A percentile compares a stretch with the other conserved stretches of the same genome.
Evolutionary conservation across 2,113 vertebrate species (phyloP).

Genomic region (Corythornis vintsioides): DNA sequence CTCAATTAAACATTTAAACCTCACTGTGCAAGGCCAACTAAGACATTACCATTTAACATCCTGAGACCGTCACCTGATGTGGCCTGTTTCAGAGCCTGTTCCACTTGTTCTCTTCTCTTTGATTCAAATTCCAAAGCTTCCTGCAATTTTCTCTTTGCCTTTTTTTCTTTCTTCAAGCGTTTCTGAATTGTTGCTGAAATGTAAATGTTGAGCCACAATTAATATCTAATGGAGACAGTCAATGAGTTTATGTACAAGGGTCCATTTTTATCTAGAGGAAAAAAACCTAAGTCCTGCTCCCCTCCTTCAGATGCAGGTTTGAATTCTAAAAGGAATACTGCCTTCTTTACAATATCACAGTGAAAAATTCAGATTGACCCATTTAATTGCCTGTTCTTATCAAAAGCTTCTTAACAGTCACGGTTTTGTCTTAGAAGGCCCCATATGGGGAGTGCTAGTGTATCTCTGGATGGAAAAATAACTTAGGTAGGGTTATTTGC

Average conservation of each 20-base stretch:
- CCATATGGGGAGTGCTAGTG: neutral
- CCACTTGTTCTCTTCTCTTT: slow-evolving; percentile 88
- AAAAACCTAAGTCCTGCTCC: neutral
- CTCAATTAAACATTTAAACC: slow-evolving; percentile 30
- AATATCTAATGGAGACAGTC: neutral
- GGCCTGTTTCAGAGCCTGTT: slow-evolving; percentile 85
- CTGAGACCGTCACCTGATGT: slow-evolving; percentile 82
- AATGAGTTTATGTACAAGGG: neutral
- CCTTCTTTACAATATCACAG: neutral
- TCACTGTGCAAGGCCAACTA: slow-evolving; percentile 41
- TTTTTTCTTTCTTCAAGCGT: slow-evolving; percentile 92
- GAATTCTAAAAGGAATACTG: slow-evolving; percentile 17
- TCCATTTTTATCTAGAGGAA: neutral
- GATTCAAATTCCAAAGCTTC: slow-evolving; percentile 90
- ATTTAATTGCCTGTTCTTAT: slow-evolving; percentile 43
- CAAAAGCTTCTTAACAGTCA: slow-evolving; percentile 29
- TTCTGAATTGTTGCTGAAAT: slow-evolving; percentile 88
- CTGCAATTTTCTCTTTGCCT: slow-evolving; percentile 91
- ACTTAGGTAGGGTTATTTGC: neutral
- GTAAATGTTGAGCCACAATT: neutral
- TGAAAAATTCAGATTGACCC: slow-evolving; percentile 41
- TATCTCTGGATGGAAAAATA: neutral
- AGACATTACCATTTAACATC: slow-evolving; percentile 83
- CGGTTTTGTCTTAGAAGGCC: neutral
- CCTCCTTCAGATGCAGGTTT: neutral